Base-by-base conservation (phyloP, 2,797 vertebrate species). In the Eulemur mongoz region DNA sequence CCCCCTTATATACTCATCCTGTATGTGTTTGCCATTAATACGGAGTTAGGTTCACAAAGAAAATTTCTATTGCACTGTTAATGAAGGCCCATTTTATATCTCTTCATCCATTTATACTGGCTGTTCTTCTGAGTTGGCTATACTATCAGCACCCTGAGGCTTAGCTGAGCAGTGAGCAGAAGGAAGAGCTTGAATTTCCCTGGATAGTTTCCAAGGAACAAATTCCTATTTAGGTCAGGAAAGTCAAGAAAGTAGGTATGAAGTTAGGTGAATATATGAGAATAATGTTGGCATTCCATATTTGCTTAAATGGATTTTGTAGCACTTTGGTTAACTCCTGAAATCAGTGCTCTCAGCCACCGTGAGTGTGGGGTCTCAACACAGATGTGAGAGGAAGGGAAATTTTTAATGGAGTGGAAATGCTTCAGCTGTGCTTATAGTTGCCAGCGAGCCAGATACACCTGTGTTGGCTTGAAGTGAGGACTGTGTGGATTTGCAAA, bases 341-440 rank as follows among this genome's bases (percentile, higher is more conserved):
- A 93, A 94, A 89, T 75, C 45, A 67, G 25, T 35, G 43, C 30
- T 57, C 23, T 83, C 17, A 43, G 67, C 38, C 75, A 87, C 38
- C 57, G 20, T 43, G n/a, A 96, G 38, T 88, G 14, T 32, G n/a
- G 11, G 32, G 30, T 78, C 61, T 78, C 54, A 87, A 32, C 59
- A 45, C 40, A 85, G 54, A 81, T 61, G 72, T 54, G 23, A 63
- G 45, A 79, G 78, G 67, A 90, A 88, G 65, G 4, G 1, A 76
- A 32, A 54, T 52, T 84, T 86, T 92, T 94, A 93, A 82, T 79
- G 61, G 54, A 78, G 30, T 81, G 59, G 61, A 97, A 92, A 86
- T 90, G n/a, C 38, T 65, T 94, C 92, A 83, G 20, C 38, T 57
- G 38, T 86, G 30, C 50, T 91, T 91, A 14, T 8, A 61, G 40